Evolutionary conservation across 2,888 invertebrate genomes (phyloP).

Genomic region (Epirrita christyi): DNA sequence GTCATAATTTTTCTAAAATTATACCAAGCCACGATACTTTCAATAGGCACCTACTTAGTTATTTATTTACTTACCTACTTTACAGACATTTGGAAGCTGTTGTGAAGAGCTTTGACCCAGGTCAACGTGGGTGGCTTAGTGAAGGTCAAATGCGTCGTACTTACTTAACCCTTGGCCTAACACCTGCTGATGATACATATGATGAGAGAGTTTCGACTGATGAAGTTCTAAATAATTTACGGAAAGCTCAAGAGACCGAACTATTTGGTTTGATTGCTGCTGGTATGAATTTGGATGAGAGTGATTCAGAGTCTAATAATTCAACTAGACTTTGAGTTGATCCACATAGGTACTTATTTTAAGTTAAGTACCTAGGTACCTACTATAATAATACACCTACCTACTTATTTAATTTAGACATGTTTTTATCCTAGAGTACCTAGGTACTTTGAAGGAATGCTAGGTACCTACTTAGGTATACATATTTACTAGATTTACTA

Average conservation of each 20-base stretch:
- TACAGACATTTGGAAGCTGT: slow-evolving; percentile 67
- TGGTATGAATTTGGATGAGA: slow-evolving; percentile 42
- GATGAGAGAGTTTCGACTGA: slow-evolving; percentile 55
- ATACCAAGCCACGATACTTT: no score
- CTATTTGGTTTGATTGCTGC: slow-evolving; percentile 56
- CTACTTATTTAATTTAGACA: no score
- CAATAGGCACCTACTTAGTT: not conserved
- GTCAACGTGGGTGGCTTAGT: slow-evolving; percentile 70
- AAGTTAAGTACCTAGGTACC: not conserved
- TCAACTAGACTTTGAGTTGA: slow-evolving; percentile 1
- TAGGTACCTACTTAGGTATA: no score
- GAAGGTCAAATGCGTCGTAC: slow-evolving; percentile 67
- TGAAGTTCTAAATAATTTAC: slow-evolving; percentile 48
- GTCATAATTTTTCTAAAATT: no score
- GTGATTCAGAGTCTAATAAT: slow-evolving; percentile 20
- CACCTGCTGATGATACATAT: slow-evolving; percentile 41
- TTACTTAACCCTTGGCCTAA: slow-evolving; percentile 63
- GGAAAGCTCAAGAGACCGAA: slow-evolving; percentile 60
- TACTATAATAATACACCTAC: no score
- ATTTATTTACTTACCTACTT: not conserved
- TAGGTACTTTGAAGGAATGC: no score
- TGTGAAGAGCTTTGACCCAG: slow-evolving; percentile 75
- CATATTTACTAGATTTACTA: no score
- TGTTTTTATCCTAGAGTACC: no score
- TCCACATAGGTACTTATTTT: not conserved